Conservation (phyloP, 2,888 invertebrate genomes). For the Rotaria socialis region DNA sequence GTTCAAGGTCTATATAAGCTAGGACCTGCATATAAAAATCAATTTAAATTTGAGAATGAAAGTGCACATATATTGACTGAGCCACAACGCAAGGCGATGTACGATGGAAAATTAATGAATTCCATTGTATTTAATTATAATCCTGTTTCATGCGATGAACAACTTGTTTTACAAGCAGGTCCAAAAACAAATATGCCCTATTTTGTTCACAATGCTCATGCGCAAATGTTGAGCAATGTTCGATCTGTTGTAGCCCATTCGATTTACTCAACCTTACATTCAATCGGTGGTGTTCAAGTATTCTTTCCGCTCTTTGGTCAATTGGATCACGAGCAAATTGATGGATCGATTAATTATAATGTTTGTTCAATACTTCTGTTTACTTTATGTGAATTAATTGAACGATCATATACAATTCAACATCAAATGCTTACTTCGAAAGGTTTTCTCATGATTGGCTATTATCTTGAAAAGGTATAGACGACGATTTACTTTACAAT, state of each 20-base stretch:
- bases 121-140: conserved; percentile 97
- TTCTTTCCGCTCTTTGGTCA: conserved; percentile 95
- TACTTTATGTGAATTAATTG: conserved; percentile 92
- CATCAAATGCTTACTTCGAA: conserved; percentile 98
- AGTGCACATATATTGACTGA: conserved; percentile 69
- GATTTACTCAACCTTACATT: conserved; percentile 95
- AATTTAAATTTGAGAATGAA: conserved; percentile 99
- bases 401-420: conserved; percentile 91
- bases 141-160: conserved; percentile 97
- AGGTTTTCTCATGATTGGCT: conserved; percentile 94
- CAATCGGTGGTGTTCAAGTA: conserved; percentile 87
- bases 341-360: conserved; percentile 52
- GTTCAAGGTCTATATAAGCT: conserved; percentile 96
- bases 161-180: conserved; percentile 93
- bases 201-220: conserved; percentile 98
- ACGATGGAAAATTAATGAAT: conserved; percentile 87
- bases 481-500: too few relatives aligned
- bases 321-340: conserved; percentile 73
- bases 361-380: conserved; percentile 73
- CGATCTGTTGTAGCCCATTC: conserved; percentile 98
- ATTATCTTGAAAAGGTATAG: conserved; percentile 78
- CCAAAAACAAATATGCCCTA: conserved; percentile 87
- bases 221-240: conserved; percentile 96
- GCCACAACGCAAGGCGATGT: conserved; percentile 67
- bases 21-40: conserved; percentile 98